phyloP scores from a whole-genome alignment of 53 echinoderm and acorn worm genomes.

The Echinometra lucunter region DNA sequence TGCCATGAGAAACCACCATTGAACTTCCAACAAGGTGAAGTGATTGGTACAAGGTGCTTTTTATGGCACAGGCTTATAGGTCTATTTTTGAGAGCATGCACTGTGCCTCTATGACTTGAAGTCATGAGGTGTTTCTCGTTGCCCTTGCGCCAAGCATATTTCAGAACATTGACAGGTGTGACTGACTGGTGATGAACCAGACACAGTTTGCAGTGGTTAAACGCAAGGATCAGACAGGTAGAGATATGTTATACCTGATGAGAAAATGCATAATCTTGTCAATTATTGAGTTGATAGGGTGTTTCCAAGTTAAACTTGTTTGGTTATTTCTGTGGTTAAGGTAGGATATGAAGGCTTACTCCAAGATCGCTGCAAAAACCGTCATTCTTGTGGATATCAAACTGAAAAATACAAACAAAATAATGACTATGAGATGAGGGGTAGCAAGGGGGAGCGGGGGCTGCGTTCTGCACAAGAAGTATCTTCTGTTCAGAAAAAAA shows the following conservation, averaged over 20 bases:
- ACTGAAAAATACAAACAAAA: not conserved
- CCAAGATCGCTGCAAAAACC: not conserved
- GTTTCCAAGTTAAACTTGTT: not conserved
- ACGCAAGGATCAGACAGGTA: not conserved
- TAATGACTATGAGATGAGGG: not conserved
- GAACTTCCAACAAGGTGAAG: not conserved
- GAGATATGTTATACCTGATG: not conserved
- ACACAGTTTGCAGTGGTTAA: not conserved
- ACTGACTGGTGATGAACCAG: not conserved
- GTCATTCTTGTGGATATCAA: not conserved
- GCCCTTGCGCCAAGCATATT: not conserved
- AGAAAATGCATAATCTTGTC: not conserved
- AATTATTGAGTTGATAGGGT: not conserved
- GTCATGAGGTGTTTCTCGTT: slow-evolving; percentile 4
- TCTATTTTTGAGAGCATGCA: slow-evolving; percentile 3
- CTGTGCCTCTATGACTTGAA: not conserved
- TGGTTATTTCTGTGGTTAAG: not conserved
- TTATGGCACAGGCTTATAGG: not conserved
- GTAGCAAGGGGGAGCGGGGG: not conserved
- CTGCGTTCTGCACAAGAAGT: no score
- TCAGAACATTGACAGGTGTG: slow-evolving; percentile 25
- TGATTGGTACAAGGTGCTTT: slow-evolving; percentile 1
- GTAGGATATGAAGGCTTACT: not conserved
- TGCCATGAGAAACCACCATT: not conserved
- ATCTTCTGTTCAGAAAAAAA: no score